Evolutionary conservation across 30 jellyfish, hydroid and myxozoan genomes (phyloP).

Genomic region (Haliclystus octoradiatus): DNA sequence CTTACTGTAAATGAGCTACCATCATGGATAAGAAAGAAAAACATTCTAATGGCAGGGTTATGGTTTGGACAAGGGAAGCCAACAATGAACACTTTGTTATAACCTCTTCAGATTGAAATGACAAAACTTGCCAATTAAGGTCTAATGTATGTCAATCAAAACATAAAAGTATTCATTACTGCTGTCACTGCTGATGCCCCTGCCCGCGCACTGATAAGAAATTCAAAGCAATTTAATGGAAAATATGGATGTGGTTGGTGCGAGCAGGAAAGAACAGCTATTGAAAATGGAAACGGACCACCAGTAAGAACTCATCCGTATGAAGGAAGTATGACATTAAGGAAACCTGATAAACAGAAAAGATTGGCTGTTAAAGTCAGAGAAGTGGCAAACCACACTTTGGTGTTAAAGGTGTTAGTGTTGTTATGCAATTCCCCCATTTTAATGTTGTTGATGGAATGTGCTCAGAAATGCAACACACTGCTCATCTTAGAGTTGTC

Average conservation of each 20-base stretch:
- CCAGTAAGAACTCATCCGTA: no score
- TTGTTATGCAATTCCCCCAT: background rate
- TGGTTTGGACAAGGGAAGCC: background rate
- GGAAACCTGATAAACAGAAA: background rate
- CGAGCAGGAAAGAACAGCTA: background rate
- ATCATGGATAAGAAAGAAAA: background rate
- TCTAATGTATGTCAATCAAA: background rate
- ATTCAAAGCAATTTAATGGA: background rate
- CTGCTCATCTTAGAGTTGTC: background rate
- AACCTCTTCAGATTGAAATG: background rate
- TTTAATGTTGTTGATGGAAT: background rate
- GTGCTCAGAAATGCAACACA: background rate
- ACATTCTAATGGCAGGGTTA: background rate
- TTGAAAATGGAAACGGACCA: background rate
- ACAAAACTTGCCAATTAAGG: background rate
- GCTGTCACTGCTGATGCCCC: background rate
- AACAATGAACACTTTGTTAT: background rate
- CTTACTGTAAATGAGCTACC: background rate
- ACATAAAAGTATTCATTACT: background rate
- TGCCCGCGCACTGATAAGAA: background rate
- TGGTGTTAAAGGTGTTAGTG: background rate
- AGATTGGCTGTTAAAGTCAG: background rate
- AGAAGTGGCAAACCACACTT: background rate
- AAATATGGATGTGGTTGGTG: background rate
- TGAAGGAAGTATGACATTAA: no score